These are phyloP conservation scores for Melinopterus prodromus DNA, from an alignment of 2,888 invertebrate genomes.

Conservation along the genomic window DNA sequence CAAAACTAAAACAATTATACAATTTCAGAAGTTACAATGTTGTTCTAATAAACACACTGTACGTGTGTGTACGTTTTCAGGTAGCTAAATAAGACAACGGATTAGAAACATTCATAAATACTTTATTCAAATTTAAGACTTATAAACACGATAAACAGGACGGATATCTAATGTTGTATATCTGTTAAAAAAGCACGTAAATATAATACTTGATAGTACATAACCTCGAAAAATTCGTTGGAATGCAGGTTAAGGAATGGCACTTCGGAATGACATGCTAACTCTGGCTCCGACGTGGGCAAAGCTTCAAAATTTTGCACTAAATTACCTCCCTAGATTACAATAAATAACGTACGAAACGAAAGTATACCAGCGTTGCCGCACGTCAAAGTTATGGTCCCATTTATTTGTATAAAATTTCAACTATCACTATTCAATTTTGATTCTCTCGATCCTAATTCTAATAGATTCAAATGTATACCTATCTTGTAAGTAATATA, in stretches of 20 bases:
- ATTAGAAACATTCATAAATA: constrained; percentile 21
- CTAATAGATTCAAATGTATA: background rate
- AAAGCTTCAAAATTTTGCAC: background rate
- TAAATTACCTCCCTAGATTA: background rate
- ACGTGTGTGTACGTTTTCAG: too few species aligned
- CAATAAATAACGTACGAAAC: constrained; percentile 9
- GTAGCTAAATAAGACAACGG: constrained; percentile 6
- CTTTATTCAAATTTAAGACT: constrained; percentile 16
- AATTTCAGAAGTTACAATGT: too few species aligned
- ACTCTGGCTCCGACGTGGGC: background rate
- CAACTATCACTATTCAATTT: background rate
- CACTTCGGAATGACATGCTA: constrained; percentile 10
- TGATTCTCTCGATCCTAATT: background rate
- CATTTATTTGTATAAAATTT: constrained; percentile 14
- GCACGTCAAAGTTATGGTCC: background rate
- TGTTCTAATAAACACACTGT: too few species aligned
- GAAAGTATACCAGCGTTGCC: background rate
- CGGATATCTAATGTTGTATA: background rate
- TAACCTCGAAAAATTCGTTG: background rate
- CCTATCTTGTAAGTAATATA: background rate
- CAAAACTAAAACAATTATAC: too few species aligned
- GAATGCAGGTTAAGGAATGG: constrained; percentile 9
- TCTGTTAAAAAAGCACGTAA: constrained; percentile 12
- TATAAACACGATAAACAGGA: constrained; percentile 4
- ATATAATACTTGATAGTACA: constrained; percentile 11